These are phyloP conservation scores for Coryphaenoides rupestris DNA, from an alignment of 2,113 vertebrate genomes.

Conservation along the genomic window DNA sequence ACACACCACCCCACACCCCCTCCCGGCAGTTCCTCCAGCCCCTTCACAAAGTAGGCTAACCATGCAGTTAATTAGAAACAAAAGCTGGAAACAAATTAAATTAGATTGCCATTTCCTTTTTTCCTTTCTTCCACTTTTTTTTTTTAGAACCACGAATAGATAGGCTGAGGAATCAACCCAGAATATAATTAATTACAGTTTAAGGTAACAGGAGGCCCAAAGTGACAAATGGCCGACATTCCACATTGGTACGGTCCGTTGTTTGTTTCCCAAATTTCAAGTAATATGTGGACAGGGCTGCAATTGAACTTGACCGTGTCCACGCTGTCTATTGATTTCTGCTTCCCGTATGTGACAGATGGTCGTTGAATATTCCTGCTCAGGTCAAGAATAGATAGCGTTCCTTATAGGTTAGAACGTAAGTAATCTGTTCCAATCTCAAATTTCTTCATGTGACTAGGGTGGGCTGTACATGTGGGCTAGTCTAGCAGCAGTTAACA, in stretches of 20 bases:
- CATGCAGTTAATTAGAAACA: constrained; percentile 79
- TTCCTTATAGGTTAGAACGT: too few species aligned
- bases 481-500: too few species aligned
- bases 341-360: too few species aligned
- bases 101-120: constrained; percentile 63
- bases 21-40: constrained; percentile 27
- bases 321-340: too few species aligned
- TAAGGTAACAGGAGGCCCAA: constrained; percentile 39
- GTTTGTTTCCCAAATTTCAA: too few species aligned
- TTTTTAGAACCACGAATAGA: constrained; percentile 57
- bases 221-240: constrained; percentile 27
- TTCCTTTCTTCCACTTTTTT: constrained; percentile 40
- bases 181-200: constrained; percentile 60
- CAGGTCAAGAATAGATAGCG: too few species aligned
- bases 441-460: too few species aligned
- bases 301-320: too few species aligned
- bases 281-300: too few species aligned
- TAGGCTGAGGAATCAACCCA: constrained; percentile 46
- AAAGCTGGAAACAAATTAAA: constrained; percentile 77
- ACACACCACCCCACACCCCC: constrained; percentile 39
- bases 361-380: too few species aligned
- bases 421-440: too few species aligned
- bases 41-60: constrained; percentile 60
- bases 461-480: too few species aligned
- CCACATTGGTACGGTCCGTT: not conserved